Conservation (phyloP, 2,888 invertebrate genomes). For the Polietes domitor region DNA sequence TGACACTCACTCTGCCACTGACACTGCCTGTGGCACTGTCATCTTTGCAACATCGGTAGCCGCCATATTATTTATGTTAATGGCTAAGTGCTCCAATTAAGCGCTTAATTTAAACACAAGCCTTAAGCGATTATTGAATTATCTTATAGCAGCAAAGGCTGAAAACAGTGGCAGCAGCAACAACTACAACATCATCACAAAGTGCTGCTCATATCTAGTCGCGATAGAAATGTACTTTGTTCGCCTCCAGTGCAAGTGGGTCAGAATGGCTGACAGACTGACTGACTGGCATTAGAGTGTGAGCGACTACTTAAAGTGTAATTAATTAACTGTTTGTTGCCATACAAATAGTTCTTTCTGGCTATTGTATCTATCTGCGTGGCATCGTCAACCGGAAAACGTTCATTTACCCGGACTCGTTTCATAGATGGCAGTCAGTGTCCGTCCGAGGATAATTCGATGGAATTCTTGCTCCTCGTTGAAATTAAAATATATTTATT, state of each 20-base stretch:
- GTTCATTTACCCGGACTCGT: slow-evolving; percentile 28
- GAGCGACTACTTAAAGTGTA: slow-evolving; percentile 20
- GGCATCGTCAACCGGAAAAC: slow-evolving; percentile 38
- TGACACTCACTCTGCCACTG: neutral
- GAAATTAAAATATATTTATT: slow-evolving; percentile 1
- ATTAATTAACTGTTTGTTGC: slow-evolving; percentile 42
- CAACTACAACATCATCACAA: neutral
- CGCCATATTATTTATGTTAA: slow-evolving; percentile 57
- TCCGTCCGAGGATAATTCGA: slow-evolving; percentile 3
- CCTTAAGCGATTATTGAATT: slow-evolving; percentile 39
- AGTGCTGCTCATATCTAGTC: neutral
- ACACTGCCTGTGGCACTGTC: neutral
- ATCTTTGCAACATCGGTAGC: slow-evolving; percentile 43
- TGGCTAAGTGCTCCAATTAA: slow-evolving; percentile 58
- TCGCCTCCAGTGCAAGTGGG: slow-evolving; percentile 38
- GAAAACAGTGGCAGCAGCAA: neutral
- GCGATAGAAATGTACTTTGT: slow-evolving; percentile 6
- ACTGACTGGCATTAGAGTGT: neutral
- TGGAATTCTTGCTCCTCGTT: neutral
- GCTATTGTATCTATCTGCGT: neutral
- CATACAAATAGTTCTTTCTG: slow-evolving; percentile 15
- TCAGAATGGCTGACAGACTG: slow-evolving; percentile 18
- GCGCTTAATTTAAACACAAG: slow-evolving; percentile 50
- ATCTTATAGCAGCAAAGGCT: slow-evolving; percentile 24
- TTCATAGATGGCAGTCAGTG: neutral